phyloP scores from a whole-genome alignment of 2,113 vertebrate species.

The Sebastes fasciatus region DNA sequence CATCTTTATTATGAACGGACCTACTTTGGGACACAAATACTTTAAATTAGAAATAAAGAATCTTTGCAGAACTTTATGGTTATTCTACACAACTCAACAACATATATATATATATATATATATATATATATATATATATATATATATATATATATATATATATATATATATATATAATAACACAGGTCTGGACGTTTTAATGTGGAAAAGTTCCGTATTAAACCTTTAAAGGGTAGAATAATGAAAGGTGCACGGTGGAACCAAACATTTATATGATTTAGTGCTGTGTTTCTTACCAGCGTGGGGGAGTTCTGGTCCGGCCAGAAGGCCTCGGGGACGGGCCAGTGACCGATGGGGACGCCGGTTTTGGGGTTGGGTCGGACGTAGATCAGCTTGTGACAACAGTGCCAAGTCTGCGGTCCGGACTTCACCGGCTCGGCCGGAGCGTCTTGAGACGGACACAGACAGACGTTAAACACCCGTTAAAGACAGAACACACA shows the following conservation, averaged over 20 bases:
- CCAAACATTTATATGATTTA: neutral
- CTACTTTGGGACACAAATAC: neutral
- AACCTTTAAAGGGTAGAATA: too few relatives aligned
- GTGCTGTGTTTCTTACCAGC: slow-evolving; percentile 80
- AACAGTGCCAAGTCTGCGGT: slow-evolving; percentile 94
- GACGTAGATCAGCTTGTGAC: slow-evolving; percentile 97
- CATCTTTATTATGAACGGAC: neutral
- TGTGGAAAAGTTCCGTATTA: too few relatives aligned
- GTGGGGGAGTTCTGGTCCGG: slow-evolving; percentile 98
- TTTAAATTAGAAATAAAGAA: neutral
- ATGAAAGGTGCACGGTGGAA: neutral
- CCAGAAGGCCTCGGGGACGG: slow-evolving; percentile 97
- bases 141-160: too few relatives aligned
- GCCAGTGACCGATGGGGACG: slow-evolving; percentile 97
- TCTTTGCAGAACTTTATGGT: neutral
- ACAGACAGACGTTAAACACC: neutral
- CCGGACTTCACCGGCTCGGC: slow-evolving; percentile 88
- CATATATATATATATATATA: too few relatives aligned
- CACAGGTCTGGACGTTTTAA: too few relatives aligned
- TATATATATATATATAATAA: too few relatives aligned
- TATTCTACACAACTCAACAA: neutral
- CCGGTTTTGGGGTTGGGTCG: slow-evolving; percentile 97
- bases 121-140: too few relatives aligned
- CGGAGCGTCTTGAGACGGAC: slow-evolving; percentile 68
- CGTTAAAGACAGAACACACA: too few relatives aligned